Conservation (phyloP, 30 jellyfish, hydroid and myxozoan genomes). For the Aurelia sp. region DNA sequence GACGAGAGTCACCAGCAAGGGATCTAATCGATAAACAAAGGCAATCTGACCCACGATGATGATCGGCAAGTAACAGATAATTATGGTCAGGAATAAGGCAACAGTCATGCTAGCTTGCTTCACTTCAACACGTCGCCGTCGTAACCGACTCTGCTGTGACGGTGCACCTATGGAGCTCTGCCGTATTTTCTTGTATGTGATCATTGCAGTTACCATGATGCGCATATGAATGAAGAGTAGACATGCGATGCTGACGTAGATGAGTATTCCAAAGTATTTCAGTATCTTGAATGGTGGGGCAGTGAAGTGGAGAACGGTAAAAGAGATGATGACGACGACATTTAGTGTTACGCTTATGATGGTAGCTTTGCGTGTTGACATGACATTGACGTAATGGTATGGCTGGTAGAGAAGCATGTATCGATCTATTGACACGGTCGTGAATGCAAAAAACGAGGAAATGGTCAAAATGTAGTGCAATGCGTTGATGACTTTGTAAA, state of each 20-base stretch:
- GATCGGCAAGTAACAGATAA: slow-evolving; percentile 59
- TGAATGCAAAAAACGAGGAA: slow-evolving; percentile 48
- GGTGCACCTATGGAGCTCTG: slow-evolving; percentile 19
- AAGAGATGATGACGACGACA: slow-evolving; percentile 35
- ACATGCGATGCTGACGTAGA: slow-evolving; percentile 48
- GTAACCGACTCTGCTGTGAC: slow-evolving; percentile 24
- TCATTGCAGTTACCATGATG: slow-evolving; percentile 61
- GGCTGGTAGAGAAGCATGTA: slow-evolving; percentile 56
- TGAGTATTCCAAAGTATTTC: slow-evolving; percentile 38
- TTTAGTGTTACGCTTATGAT: slow-evolving; percentile 23
- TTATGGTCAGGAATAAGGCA: slow-evolving; percentile 52
- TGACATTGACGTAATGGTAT: slow-evolving; percentile 26
- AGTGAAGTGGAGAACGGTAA: slow-evolving; percentile 34
- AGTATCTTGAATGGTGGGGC: background rate
- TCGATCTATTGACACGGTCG: slow-evolving; percentile 64
- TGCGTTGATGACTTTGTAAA: slow-evolving; percentile 36
- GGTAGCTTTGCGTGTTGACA: slow-evolving; percentile 33
- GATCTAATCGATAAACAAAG: background rate
- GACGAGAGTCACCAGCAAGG: slow-evolving; percentile 1
- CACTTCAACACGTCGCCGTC: slow-evolving; percentile 60
- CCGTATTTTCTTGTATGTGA: slow-evolving; percentile 37
- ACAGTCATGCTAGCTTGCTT: slow-evolving; percentile 70
- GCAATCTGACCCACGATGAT: slow-evolving; percentile 41
- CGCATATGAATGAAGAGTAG: slow-evolving; percentile 54
- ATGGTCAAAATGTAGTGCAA: slow-evolving; percentile 41